These are phyloP conservation scores for Microchrysa polita DNA, from an alignment of 2,888 invertebrate species.

Conservation along the genomic window DNA sequence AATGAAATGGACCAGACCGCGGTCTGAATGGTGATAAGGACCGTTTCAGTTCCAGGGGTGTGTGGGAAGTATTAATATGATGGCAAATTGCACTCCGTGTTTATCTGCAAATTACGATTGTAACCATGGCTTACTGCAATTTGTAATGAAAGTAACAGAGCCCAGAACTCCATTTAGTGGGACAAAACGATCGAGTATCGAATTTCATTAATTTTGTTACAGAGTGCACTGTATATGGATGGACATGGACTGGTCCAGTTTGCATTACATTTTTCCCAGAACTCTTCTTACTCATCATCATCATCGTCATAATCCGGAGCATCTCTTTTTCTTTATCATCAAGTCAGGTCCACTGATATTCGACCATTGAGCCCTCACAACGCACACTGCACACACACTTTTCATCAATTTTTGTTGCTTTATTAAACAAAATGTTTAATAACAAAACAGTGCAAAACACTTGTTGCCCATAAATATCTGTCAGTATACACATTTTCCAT, in stretches of 20 bases:
- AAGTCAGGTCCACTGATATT: too few relatives aligned
- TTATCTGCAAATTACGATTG: conserved; percentile 7
- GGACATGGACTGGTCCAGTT: too few relatives aligned
- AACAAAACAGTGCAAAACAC: conserved; percentile 19
- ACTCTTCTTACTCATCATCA: too few relatives aligned
- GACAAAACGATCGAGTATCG: not conserved
- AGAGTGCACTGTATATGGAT: too few relatives aligned
- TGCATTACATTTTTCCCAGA: too few relatives aligned
- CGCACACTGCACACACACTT: not conserved
- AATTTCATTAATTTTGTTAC: conserved; percentile 1
- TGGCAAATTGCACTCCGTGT: conserved; percentile 6
- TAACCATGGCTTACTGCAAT: conserved; percentile 4
- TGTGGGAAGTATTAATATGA: conserved; percentile 28
- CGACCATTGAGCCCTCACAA: too few relatives aligned
- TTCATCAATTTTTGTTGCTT: not conserved
- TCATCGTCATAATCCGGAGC: too few relatives aligned
- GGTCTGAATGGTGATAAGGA: conserved; percentile 12
- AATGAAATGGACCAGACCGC: not conserved
- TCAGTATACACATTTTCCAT: conserved; percentile 35
- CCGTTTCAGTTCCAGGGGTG: not conserved
- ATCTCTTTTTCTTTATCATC: too few relatives aligned
- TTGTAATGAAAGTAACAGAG: conserved; percentile 1
- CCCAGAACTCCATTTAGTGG: not conserved
- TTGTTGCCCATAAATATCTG: conserved; percentile 36
- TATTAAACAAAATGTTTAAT: not conserved